These are phyloP conservation scores for Apomyelois bistriatella DNA, from an alignment of 2,888 invertebrate species.

Conservation along the genomic window DNA sequence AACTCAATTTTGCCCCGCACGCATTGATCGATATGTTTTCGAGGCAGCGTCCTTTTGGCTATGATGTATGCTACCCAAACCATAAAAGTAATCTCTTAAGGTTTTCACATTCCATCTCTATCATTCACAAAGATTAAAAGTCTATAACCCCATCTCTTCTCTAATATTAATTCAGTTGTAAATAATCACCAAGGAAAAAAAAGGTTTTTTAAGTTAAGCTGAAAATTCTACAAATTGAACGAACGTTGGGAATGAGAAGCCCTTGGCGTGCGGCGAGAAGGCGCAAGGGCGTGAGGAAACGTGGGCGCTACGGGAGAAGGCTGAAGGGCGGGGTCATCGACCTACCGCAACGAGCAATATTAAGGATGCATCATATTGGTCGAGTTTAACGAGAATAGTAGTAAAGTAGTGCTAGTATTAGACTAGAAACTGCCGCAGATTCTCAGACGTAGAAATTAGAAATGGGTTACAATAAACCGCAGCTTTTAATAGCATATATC, in stretches of 20 bases:
- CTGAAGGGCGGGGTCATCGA: constrained; percentile 39
- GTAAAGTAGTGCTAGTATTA: not conserved
- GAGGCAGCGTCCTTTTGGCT: not conserved
- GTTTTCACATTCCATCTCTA: no score
- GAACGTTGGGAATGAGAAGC: constrained; percentile 3
- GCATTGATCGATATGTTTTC: not conserved
- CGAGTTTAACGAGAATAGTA: not conserved
- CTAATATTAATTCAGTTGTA: not conserved
- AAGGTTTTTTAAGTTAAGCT: not conserved
- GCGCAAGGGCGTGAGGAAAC: constrained; percentile 19
- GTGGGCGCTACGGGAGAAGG: constrained; percentile 22
- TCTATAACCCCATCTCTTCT: no score
- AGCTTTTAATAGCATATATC: no score
- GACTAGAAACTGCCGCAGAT: not conserved
- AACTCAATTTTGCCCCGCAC: constrained; percentile 1
- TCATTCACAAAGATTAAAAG: no score
- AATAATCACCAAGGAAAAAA: not conserved
- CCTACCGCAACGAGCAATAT: constrained; percentile 29
- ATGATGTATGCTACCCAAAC: not conserved
- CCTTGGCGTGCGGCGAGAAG: constrained; percentile 4
- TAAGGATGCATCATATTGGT: constrained; percentile 36
- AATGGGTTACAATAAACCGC: no score
- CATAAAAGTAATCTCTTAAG: not conserved
- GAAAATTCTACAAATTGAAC: constrained; percentile 4
- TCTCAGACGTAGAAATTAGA: no score